These are phyloP conservation scores for Antechinus flavipes DNA, from an alignment of 2,113 vertebrate species.

Conservation along the genomic window DNA sequence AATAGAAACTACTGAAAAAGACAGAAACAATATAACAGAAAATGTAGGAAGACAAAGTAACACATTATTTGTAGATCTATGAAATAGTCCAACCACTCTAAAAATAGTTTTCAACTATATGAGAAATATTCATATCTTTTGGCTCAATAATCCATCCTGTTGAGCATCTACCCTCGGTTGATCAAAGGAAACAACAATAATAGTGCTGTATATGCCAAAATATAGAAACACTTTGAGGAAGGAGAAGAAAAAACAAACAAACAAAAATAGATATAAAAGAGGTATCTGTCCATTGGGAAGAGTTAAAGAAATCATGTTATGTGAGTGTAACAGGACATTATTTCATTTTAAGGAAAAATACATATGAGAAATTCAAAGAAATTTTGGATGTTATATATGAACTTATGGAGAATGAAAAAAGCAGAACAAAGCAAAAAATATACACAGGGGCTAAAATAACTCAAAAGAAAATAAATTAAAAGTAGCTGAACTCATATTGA, in stretches of 20 bases:
- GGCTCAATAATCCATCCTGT: neutral
- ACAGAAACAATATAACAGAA: neutral
- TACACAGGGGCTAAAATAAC: neutral
- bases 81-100: neutral
- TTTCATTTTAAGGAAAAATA: neutral
- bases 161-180: neutral
- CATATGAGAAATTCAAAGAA: neutral
- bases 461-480: neutral
- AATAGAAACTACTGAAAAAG: neutral
- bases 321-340: neutral
- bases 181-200: neutral
- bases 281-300: neutral
- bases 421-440: neutral
- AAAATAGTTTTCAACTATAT: neutral
- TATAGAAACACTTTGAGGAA: neutral
- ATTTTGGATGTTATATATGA: neutral
- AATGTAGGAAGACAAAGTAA: neutral
- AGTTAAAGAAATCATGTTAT: neutral
- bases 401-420: neutral
- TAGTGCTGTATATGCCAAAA: neutral
- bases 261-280: too few species aligned
- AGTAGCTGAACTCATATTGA: neutral
- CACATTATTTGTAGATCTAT: neutral
- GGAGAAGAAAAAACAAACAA: too few species aligned
- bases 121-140: neutral